Conservation (phyloP, 2,113 vertebrate species). For the Nesoenas mayeri region DNA sequence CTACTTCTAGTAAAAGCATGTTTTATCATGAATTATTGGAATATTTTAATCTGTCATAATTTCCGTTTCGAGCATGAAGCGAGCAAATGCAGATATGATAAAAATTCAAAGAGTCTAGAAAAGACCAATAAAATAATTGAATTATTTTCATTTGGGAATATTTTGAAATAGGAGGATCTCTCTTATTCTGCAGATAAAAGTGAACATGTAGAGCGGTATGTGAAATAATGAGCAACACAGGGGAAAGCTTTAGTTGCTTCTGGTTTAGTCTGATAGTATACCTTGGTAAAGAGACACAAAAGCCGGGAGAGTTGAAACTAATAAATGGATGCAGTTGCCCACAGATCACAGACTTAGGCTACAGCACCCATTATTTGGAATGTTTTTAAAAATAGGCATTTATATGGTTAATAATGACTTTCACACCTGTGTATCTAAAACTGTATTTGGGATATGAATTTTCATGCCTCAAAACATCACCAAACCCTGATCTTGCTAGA, state of each 20-base stretch:
- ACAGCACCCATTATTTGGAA: not conserved
- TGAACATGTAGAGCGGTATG: not conserved
- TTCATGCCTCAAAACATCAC: not conserved
- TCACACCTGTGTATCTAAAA: not conserved
- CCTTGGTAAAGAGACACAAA: not conserved
- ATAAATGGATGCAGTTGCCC: not conserved
- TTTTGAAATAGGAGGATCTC: not conserved
- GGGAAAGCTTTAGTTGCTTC: not conserved
- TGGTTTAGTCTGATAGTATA: not conserved
- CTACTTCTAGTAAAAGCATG: not conserved
- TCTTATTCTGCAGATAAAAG: not conserved
- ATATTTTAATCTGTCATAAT: not conserved
- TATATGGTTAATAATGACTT: not conserved
- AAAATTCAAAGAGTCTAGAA: not conserved
- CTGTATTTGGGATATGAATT: not conserved
- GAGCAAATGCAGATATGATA: not conserved
- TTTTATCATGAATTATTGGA: not conserved
- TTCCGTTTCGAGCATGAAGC: not conserved
- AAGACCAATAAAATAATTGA: not conserved
- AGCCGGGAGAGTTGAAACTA: not conserved
- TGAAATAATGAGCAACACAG: not conserved
- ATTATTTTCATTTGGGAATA: not conserved
- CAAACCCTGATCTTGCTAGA: not conserved
- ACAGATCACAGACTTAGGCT: not conserved
- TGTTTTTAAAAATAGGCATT: not conserved